phyloP scores from a whole-genome alignment of 2,113 vertebrate species.

The Xiphias gladius region DNA sequence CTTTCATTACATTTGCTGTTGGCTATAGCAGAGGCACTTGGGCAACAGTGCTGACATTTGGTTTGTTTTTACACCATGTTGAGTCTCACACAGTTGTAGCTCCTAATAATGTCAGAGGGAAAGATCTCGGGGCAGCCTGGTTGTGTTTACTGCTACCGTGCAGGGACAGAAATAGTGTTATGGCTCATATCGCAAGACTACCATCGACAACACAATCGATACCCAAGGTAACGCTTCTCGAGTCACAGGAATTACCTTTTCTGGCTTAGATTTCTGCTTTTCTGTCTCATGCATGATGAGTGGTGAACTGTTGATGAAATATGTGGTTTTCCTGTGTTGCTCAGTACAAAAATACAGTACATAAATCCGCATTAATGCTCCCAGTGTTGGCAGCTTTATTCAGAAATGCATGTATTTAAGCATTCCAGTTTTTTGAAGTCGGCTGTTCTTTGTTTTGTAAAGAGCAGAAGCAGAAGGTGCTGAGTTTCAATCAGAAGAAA shows the following conservation, averaged over 20 bases:
- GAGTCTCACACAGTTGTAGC: slow-evolving; percentile 78
- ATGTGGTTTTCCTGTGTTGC: not conserved
- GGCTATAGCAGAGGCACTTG: slow-evolving; percentile 76
- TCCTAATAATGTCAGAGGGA: slow-evolving; percentile 85
- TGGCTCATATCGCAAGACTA: slow-evolving; percentile 60
- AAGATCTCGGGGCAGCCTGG: slow-evolving; percentile 74
- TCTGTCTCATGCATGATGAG: slow-evolving; percentile 12
- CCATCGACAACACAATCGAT: slow-evolving; percentile 77
- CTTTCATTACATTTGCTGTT: slow-evolving; percentile 83
- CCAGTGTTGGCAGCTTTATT: not conserved
- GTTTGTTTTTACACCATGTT: slow-evolving; percentile 86
- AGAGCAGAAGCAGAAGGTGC: not conserved
- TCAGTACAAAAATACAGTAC: not conserved
- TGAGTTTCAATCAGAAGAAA: slow-evolving; percentile 14
- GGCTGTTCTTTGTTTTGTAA: slow-evolving; percentile 3
- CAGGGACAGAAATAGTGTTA: slow-evolving; percentile 47
- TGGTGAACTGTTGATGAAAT: not conserved
- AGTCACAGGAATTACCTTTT: slow-evolving; percentile 36
- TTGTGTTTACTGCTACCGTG: slow-evolving; percentile 81
- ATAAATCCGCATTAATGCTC: not conserved
- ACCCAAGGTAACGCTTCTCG: slow-evolving; percentile 35
- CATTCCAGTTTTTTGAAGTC: not conserved
- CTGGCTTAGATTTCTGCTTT: slow-evolving; percentile 8
- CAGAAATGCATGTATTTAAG: not conserved
- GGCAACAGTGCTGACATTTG: slow-evolving; percentile 84